These are phyloP conservation scores for Trichomycterus rosablanca DNA, from an alignment of 2,113 vertebrate species.

Conservation along the genomic window DNA sequence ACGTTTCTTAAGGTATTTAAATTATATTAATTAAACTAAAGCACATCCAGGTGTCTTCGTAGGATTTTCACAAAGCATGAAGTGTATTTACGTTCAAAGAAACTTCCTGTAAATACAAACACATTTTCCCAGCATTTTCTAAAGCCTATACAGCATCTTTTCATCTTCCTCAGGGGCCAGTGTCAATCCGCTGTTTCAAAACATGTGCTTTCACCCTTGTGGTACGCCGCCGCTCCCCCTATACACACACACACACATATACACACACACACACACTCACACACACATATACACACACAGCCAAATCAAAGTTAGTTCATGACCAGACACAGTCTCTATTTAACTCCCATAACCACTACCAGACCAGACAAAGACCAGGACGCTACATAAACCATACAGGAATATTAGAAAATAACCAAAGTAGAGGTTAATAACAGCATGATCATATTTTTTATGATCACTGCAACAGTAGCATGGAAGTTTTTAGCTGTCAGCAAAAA, in stretches of 20 bases:
- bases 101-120: slow-evolving; percentile 39
- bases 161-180: slow-evolving; percentile 43
- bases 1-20: slow-evolving; percentile 3
- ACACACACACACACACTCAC: no score
- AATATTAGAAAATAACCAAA: slow-evolving; percentile 6
- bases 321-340: slow-evolving; percentile 55
- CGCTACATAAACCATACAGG: not conserved
- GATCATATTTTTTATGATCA: not conserved
- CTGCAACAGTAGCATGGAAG: not conserved
- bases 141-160: slow-evolving; percentile 28
- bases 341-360: slow-evolving; percentile 62
- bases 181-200: slow-evolving; percentile 45
- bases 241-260: no score
- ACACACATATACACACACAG: no score
- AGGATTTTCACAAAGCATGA: slow-evolving; percentile 2
- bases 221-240: no score
- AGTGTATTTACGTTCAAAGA: no score
- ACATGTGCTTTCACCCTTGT: slow-evolving; percentile 38
- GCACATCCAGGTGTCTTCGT: slow-evolving; percentile 14
- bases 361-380: slow-evolving; percentile 21
- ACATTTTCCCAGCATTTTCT: slow-evolving; percentile 29
- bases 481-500: not conserved
- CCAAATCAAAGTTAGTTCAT: slow-evolving; percentile 30
- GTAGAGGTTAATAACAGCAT: not conserved
- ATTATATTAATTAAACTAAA: slow-evolving; percentile 36